phyloP scores from a whole-genome alignment of 2,888 invertebrate genomes.

The Tubiluchus corallicola region DNA sequence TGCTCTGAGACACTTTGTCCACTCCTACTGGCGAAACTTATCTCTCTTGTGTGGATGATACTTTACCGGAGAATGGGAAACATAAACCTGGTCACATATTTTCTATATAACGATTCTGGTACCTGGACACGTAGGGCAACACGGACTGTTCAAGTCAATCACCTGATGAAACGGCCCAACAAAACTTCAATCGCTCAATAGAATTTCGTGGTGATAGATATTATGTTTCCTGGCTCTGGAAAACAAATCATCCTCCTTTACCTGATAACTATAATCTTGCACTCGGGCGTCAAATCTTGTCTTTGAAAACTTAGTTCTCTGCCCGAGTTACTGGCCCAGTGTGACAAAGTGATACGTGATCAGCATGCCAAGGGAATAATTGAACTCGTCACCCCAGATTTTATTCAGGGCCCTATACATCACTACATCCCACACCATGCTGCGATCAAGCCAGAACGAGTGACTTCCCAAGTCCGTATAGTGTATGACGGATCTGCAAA shows the following conservation, averaged over 20 bases:
- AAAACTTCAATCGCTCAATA: background rate
- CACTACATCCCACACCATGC: constrained; percentile 13
- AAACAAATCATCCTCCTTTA: background rate
- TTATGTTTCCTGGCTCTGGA: constrained; percentile 4
- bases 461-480: constrained; percentile 11
- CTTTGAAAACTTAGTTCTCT: background rate
- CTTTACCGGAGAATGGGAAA: too few species aligned
- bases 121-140: background rate
- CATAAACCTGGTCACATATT: too few species aligned
- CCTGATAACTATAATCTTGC: constrained; percentile 5
- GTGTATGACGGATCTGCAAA: constrained; percentile 9
- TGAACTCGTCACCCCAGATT: constrained; percentile 1
- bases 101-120: constrained; percentile 1
- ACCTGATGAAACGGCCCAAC: constrained; percentile 7
- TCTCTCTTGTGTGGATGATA: too few species aligned
- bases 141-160: background rate
- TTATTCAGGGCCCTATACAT: background rate
- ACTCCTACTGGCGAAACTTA: too few species aligned
- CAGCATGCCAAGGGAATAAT: constrained; percentile 4
- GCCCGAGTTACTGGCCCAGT: background rate
- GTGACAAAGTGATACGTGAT: background rate
- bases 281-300: background rate
- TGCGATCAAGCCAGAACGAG: constrained; percentile 9
- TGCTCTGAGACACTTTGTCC: too few species aligned
- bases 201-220: background rate